Evolutionary conservation across 2,888 invertebrate species (phyloP).

Genomic region (Lapara coniferarum): DNA sequence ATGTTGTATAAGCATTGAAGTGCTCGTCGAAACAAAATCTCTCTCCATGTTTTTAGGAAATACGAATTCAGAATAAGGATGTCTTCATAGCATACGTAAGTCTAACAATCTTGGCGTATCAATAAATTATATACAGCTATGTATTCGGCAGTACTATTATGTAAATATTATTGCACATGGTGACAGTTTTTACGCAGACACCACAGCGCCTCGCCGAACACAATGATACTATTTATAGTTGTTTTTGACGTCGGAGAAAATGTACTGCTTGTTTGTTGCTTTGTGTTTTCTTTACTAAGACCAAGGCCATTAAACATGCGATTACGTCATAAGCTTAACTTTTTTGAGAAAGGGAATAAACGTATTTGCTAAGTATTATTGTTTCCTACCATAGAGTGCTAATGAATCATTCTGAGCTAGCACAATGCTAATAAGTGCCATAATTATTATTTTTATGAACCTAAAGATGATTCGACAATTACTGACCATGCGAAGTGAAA

Average conservation of each 20-base stretch:
- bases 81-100: neutral
- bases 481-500: too few species aligned
- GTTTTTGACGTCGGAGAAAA: conserved; percentile 69
- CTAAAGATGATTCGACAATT: too few species aligned
- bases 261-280: conserved; percentile 65
- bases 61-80: neutral
- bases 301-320: conserved; percentile 45
- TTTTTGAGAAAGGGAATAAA: too few species aligned
- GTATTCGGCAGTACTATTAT: conserved; percentile 34
- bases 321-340: neutral
- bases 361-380: too few species aligned
- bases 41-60: neutral
- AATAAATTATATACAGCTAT: conserved; percentile 15
- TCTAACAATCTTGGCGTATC: neutral
- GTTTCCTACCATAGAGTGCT: too few species aligned
- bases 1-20: too few species aligned
- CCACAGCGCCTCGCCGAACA: conserved; percentile 47
- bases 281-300: conserved; percentile 55
- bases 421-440: too few species aligned
- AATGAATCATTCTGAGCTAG: too few species aligned
- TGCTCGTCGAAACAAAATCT: too few species aligned
- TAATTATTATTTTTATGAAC: too few species aligned
- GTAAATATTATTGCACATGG: conserved; percentile 34
- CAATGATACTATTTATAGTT: conserved; percentile 73
- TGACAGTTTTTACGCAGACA: conserved; percentile 36